A percentile compares a stretch with the other conserved stretches of the same genome.
phyloP scores from a whole-genome alignment of 2,888 invertebrate genomes.

The Cheilosia grossa region DNA sequence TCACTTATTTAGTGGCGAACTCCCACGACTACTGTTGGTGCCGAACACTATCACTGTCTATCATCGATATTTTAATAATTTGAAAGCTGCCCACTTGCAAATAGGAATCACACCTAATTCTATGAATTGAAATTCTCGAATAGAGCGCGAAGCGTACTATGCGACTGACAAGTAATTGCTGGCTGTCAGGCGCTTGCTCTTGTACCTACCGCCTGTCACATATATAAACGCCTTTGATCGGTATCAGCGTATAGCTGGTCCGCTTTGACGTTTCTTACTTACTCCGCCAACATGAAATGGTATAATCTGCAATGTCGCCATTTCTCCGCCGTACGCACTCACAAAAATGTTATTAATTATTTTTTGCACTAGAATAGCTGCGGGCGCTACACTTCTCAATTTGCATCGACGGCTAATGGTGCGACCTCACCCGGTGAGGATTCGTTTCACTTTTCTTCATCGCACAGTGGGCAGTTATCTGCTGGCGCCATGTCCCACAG shows the following conservation, averaged over 20 bases:
- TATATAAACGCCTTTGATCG: slow-evolving; percentile 69
- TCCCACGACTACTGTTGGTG: background rate
- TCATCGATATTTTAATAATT: slow-evolving; percentile 39
- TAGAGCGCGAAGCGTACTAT: background rate
- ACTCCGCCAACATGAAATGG: slow-evolving; percentile 61
- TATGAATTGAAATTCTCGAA: slow-evolving; percentile 48
- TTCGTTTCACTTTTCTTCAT: background rate
- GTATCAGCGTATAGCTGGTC: slow-evolving; percentile 29
- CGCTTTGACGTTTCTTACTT: slow-evolving; percentile 27
- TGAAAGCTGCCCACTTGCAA: slow-evolving; percentile 52
- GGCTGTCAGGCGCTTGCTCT: slow-evolving; percentile 52
- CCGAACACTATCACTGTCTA: slow-evolving; percentile 1
- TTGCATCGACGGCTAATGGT: slow-evolving; percentile 16
- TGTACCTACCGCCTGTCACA: slow-evolving; percentile 64
- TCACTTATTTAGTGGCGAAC: background rate
- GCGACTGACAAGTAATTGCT: slow-evolving; percentile 45
- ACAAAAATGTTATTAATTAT: slow-evolving; percentile 52
- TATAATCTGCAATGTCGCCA: slow-evolving; percentile 53
- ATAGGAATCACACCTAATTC: slow-evolving; percentile 44
- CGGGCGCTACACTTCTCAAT: slow-evolving; percentile 47
- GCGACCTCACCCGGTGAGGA: background rate
- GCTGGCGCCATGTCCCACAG: background rate
- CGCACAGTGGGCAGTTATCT: background rate
- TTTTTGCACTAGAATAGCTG: slow-evolving; percentile 40
- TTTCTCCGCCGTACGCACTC: slow-evolving; percentile 32